Evolutionary conservation across 2,797 vertebrate genomes (phyloP), one percentile per base, ranked within the genome.

Genomic region (Pangasius mekongensis): DNA sequence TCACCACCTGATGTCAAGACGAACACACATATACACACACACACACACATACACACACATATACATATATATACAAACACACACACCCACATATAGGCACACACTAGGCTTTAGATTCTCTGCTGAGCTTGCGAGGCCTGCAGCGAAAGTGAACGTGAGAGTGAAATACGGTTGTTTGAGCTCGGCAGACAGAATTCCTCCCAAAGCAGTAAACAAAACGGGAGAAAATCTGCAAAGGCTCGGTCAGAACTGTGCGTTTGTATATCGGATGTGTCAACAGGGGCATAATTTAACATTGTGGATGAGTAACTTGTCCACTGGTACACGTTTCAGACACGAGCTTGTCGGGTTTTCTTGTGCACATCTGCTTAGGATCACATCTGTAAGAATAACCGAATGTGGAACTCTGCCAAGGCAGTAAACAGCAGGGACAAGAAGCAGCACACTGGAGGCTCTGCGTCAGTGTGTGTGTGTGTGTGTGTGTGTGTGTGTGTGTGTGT

Each of bases 1-100:
- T 98, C 92, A 99, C 98, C 95, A 98, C 97, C 98, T 99, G 93
- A 9, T 24, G n/a, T 58, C 52, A 33, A 52, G 47, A 54, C 14
- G 20, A 0, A 78, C 8, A 54, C 39, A 69, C 3, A 71, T 10
- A 24, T 20, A 27, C 71, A 47, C 71, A 20, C 43, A 43, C 39
- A 43, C 39, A 43, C 39, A 39, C 39, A 36, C 36, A 3, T 33
- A 33, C 1, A 39, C 4, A 39, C 4, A 39, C 0, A n/a, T 6
- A 62, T 2, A 13, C 2, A 33, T 5, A 16, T 2, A 67, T 3
- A 36, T 6, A 47, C 36, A 74, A 20, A 71, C 30, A 71, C 33
- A 69, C 16, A 36, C 67, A 30, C 58, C 3, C 58, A 71, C 8
- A 67, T 2, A 64, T 43, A 30, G n/a, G 18, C 14, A 33, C 24